Conservation (phyloP, 2,797 vertebrate genomes). For the Carapus acus region DNA sequence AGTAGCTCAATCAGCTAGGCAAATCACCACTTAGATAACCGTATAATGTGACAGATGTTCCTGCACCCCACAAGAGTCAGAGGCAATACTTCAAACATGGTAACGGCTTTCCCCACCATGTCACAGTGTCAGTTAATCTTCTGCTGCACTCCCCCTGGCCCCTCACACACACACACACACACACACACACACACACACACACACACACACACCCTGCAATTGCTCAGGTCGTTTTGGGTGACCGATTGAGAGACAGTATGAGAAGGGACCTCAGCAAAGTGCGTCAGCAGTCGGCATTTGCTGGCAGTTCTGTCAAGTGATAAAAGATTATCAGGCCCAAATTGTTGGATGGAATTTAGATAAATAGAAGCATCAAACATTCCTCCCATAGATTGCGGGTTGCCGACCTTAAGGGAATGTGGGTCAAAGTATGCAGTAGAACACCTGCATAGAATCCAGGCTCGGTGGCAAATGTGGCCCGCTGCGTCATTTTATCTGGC, state of each 20-base stretch:
- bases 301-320: too few species aligned
- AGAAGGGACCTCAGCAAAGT: conserved; percentile 21
- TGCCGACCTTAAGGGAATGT: too few species aligned
- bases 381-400: too few species aligned
- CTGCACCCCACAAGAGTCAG: background rate
- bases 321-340: background rate
- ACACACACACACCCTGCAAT: conserved; percentile 18
- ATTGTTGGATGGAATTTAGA: background rate
- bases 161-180: too few species aligned
- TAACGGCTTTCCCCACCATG: conserved; percentile 34
- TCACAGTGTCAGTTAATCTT: conserved; percentile 44
- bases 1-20: too few species aligned
- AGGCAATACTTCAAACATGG: conserved; percentile 27
- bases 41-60: conserved; percentile 6
- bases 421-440: too few species aligned
- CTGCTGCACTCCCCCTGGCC: conserved; percentile 14
- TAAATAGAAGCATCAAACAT: too few species aligned
- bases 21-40: background rate
- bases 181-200: too few species aligned
- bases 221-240: conserved; percentile 42
- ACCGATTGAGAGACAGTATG: conserved; percentile 28
- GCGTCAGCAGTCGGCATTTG: conserved; percentile 27
- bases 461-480: too few species aligned
- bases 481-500: too few species aligned
- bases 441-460: too few species aligned